These are phyloP conservation scores for Xylocopa sonorina DNA, from an alignment of 1,140 invertebrate species.

Conservation along the genomic window DNA sequence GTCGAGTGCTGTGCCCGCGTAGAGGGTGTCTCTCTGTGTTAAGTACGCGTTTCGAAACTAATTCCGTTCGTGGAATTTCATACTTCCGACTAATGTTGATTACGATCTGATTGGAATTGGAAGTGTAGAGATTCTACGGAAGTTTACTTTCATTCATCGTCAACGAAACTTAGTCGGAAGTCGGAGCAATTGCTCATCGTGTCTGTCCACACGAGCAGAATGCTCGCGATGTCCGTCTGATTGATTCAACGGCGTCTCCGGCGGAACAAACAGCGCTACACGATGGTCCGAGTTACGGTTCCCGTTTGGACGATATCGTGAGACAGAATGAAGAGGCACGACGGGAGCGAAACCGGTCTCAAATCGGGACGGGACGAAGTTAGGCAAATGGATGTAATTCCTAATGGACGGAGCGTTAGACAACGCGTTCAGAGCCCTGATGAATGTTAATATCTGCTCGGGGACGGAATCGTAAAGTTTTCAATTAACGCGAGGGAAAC, in stretches of 20 bases:
- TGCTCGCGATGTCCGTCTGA: background rate
- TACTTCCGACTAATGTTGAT: too few relatives aligned
- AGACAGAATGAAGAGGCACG: background rate
- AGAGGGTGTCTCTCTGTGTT: too few relatives aligned
- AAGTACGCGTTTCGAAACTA: too few relatives aligned
- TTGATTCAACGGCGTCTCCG: background rate
- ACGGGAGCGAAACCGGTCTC: background rate
- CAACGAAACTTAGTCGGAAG: background rate
- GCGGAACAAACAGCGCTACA: background rate
- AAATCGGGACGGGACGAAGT: slow-evolving; percentile 9
- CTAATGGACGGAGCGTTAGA: slow-evolving; percentile 64
- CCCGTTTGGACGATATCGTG: slow-evolving; percentile 18
- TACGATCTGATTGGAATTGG: too few relatives aligned
- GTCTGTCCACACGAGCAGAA: background rate
- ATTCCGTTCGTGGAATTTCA: too few relatives aligned
- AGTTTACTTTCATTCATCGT: background rate
- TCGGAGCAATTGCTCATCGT: background rate
- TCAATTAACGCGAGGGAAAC: slow-evolving; percentile 60
- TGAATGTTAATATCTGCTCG: slow-evolving; percentile 64
- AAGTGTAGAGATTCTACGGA: too few relatives aligned
- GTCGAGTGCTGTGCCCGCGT: too few relatives aligned
- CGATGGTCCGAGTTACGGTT: slow-evolving; percentile 19
- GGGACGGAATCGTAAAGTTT: slow-evolving; percentile 58
- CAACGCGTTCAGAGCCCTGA: slow-evolving; percentile 41
- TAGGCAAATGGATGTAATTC: slow-evolving; percentile 62